A percentile compares a stretch with the other conserved stretches of the same genome.
These are phyloP conservation scores for Oasisia sp. DNA, from an alignment of 2,888 invertebrate genomes.

Conservation along the genomic window DNA sequence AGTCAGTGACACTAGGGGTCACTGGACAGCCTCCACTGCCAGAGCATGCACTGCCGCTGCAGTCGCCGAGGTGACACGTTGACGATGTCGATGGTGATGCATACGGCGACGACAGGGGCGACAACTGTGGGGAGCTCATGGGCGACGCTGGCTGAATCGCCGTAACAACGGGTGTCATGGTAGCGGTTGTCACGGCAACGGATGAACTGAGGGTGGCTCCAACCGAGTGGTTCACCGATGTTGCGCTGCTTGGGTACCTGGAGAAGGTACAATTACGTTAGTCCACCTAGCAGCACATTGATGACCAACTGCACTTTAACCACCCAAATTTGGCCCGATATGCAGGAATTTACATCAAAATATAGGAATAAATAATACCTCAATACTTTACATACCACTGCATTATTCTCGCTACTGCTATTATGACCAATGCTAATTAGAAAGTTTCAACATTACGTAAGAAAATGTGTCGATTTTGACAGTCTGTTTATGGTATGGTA, in stretches of 20 bases:
- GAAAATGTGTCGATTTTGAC: no score
- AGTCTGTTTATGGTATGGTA: no score
- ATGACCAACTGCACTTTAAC: no score
- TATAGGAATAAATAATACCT: no score
- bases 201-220: not conserved
- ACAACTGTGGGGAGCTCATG: not conserved
- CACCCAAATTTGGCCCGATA: no score
- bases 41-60: not conserved
- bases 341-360: no score
- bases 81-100: conserved; percentile 2
- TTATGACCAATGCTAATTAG: no score
- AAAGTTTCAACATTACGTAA: no score
- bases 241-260: not conserved
- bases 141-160: not conserved
- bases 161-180: not conserved
- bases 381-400: no score
- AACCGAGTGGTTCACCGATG: not conserved
- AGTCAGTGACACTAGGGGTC: not conserved
- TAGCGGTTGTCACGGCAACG: not conserved
- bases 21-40: not conserved
- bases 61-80: not conserved
- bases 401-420: no score
- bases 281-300: not conserved
- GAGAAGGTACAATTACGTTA: not conserved
- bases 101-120: not conserved